A percentile compares a stretch with the other conserved stretches of the same genome.
Evolutionary conservation across 2,888 invertebrate species (phyloP).

Genomic region (Lordiphosa fenestrarum): DNA sequence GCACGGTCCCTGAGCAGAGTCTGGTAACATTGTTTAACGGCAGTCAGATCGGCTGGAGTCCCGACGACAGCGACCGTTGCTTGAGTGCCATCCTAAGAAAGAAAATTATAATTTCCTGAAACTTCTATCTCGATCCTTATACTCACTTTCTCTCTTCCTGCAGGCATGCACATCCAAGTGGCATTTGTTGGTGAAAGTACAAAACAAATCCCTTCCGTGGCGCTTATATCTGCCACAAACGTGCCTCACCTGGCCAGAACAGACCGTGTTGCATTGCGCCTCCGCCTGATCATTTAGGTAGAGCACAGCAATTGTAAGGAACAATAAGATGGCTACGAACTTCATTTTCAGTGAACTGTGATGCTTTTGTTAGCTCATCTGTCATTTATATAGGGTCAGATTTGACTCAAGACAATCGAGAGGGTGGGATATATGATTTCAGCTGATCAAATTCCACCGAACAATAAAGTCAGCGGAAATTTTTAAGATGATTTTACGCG

Average conservation of each 20-base stretch:
- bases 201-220: background rate
- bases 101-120: background rate
- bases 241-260: background rate
- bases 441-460: background rate
- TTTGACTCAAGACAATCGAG: background rate
- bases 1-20: background rate
- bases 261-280: background rate
- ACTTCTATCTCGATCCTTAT: no score
- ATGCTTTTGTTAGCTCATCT: background rate
- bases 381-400: constrained; percentile 1
- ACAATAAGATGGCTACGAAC: background rate
- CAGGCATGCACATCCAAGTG: background rate
- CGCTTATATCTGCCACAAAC: background rate
- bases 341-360: background rate
- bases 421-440: background rate
- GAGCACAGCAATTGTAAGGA: background rate
- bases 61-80: background rate
- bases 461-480: constrained; percentile 1
- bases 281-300: background rate
- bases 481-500: background rate
- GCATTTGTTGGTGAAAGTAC: background rate
- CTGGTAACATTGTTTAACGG: background rate
- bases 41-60: background rate
- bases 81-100: background rate
- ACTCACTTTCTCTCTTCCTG: constrained; percentile 3